Evolutionary conservation across 2,888 invertebrate genomes (phyloP), one percentile per base, ranked within the genome.

Genomic region (Athalia circularis): DNA sequence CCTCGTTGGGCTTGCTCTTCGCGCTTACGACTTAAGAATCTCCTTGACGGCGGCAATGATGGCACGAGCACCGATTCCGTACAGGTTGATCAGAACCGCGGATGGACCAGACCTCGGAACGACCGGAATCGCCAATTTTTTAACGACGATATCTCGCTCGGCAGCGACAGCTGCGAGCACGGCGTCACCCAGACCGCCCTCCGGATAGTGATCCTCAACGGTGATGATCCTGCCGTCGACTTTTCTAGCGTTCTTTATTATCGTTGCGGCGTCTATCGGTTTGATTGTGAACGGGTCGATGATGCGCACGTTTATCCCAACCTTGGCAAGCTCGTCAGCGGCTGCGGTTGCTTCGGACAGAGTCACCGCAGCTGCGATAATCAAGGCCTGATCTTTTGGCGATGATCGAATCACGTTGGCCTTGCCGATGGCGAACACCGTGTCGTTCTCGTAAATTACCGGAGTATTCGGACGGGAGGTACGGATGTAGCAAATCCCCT

Each of bases 151-250:
- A 87, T 95, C 93, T 3, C 94, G 93, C 85, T 95, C 93, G 83
- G 93, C 91, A 1, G 96, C 94, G 79, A 98, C 92, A 6, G 96
- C 97, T 0, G 95, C 94, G 11, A 95, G 90, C 7, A 99, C 99
- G 15, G 99, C 98, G 90, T 99, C 99, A 80, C 99, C 99, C 77
- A 99, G 88, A 75, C 99, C 99, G 81, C 99, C 98, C 90, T 96
- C 96, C 82, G 95, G 94, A 90, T 99, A 99, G 91, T 99, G 99
- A 90, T 99, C 99, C 91, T 99, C 99, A 0, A 99, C 98, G 54
- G 98, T 97, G 72, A 99, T 90, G 77, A 99, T 93, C 8, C 94
- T 92, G 0, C 98, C 98, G 6, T 95, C 95, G 78, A 93, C 95
- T 77, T 95, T 95, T 80, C 92, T 92, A 3, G 97, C 98, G 89